Conservation (phyloP, 92 coral and sea anemone genomes). For the Epizoanthus scotinus region DNA sequence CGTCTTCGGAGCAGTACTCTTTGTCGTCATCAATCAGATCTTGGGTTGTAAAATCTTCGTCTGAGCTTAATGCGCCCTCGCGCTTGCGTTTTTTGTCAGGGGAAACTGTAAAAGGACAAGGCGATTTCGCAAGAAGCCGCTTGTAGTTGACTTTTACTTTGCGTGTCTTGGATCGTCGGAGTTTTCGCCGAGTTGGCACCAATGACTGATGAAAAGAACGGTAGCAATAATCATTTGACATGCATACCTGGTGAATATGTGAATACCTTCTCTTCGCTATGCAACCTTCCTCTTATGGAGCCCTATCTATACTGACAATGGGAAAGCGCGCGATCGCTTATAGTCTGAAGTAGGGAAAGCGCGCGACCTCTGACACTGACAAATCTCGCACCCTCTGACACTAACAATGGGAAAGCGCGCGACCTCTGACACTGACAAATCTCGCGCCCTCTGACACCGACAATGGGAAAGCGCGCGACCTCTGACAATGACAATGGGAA, state of each 20-base stretch:
- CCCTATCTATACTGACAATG: too few relatives aligned
- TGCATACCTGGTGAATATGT: neutral
- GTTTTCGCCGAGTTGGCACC: constrained; percentile 20
- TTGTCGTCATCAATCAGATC: constrained; percentile 62
- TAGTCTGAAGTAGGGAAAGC: too few relatives aligned
- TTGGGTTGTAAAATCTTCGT: constrained; percentile 41
- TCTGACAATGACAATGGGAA: too few relatives aligned
- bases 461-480: too few relatives aligned
- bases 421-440: too few relatives aligned
- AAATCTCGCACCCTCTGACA: too few relatives aligned
- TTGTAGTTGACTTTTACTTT: constrained; percentile 40
- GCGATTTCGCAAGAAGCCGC: constrained; percentile 16
- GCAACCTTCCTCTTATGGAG: too few relatives aligned
- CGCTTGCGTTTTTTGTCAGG: constrained; percentile 84
- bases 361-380: too few relatives aligned
- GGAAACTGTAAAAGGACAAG: constrained; percentile 53
- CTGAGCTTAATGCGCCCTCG: constrained; percentile 54
- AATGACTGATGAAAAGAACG: constrained; percentile 24
- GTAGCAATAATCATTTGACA: neutral
- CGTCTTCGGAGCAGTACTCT: constrained; percentile 81
- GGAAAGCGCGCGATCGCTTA: too few relatives aligned
- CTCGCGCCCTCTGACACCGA: too few relatives aligned
- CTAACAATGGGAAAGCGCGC: too few relatives aligned
- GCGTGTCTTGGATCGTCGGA: constrained; percentile 45
- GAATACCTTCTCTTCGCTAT: too few relatives aligned